Percentiles rank a stretch among this genome's conserved stretches.
phyloP scores from a whole-genome alignment of 1,140 invertebrate genomes.

The Harpegnathos saltator region DNA sequence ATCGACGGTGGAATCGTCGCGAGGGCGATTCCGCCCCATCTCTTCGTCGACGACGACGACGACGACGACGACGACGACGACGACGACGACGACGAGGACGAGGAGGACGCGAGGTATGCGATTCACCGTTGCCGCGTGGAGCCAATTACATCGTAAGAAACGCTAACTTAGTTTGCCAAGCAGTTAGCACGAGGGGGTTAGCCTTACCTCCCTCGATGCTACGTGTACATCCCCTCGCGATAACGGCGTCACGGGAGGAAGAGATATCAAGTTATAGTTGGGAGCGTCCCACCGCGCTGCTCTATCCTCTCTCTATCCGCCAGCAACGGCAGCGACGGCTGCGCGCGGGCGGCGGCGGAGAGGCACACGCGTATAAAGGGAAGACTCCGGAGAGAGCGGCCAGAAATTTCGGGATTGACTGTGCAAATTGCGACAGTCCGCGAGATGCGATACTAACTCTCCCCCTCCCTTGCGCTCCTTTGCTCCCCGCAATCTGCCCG shows the following conservation, averaged over 20 bases:
- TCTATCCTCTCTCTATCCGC: slow-evolving; percentile 31
- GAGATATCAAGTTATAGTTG: slow-evolving; percentile 69
- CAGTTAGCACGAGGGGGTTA: slow-evolving; percentile 76
- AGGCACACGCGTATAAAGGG: slow-evolving; percentile 55
- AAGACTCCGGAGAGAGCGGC: slow-evolving; percentile 44
- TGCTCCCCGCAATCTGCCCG: neutral
- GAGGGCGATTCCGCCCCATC: slow-evolving; percentile 62
- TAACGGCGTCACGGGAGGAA: slow-evolving; percentile 57
- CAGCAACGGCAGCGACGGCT: slow-evolving; percentile 6
- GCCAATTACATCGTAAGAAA: slow-evolving; percentile 83
- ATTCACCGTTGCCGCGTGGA: slow-evolving; percentile 75
- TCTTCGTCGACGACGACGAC: slow-evolving; percentile 44
- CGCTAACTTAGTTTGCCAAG: slow-evolving; percentile 82
- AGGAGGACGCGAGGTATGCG: slow-evolving; percentile 70
- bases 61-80: slow-evolving; percentile 5
- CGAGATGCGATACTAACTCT: slow-evolving; percentile 63
- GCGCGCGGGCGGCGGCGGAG: too few relatives aligned
- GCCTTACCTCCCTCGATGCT: slow-evolving; percentile 43
- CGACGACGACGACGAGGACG: slow-evolving; percentile 37
- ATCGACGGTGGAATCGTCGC: slow-evolving; percentile 67
- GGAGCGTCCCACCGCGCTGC: slow-evolving; percentile 8
- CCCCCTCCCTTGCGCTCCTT: neutral
- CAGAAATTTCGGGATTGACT: slow-evolving; percentile 69
- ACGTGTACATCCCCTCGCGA: slow-evolving; percentile 58
- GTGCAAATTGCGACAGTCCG: slow-evolving; percentile 67